phyloP scores from a whole-genome alignment of 1,140 invertebrate genomes.

The Varroa destructor region DNA sequence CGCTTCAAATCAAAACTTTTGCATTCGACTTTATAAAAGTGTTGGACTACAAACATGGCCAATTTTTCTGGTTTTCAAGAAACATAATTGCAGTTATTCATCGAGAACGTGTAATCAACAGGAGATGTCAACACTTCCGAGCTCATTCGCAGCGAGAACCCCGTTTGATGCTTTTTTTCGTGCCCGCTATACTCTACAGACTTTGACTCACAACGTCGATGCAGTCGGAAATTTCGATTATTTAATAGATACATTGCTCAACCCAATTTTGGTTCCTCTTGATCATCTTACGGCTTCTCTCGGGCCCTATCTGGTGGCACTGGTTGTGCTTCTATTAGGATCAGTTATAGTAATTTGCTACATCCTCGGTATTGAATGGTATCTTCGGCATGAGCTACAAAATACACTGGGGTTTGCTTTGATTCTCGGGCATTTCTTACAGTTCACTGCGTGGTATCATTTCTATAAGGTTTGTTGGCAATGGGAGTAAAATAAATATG shows the following conservation, averaged over 20 bases:
- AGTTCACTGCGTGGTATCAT: not conserved
- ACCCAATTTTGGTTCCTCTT: slow-evolving; percentile 7
- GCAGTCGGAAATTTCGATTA: not conserved
- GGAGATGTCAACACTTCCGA: too few species aligned
- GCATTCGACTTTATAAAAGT: too few species aligned
- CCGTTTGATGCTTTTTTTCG: not conserved
- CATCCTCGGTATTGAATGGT: slow-evolving; percentile 19
- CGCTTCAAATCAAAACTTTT: too few species aligned
- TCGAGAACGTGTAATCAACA: too few species aligned
- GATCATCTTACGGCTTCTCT: slow-evolving; percentile 3
- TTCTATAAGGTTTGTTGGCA: not conserved
- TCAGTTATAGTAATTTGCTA: slow-evolving; percentile 5
- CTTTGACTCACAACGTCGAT: not conserved
- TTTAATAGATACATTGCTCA: not conserved
- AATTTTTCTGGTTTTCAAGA: too few species aligned
- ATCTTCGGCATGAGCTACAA: slow-evolving; percentile 5
- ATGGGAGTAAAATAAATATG: too few species aligned
- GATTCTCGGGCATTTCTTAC: slow-evolving; percentile 1
- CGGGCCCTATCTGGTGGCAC: slow-evolving; percentile 3
- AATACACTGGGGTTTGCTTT: slow-evolving; percentile 2
- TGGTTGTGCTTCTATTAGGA: not conserved
- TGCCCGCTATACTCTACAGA: not conserved
- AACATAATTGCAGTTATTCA: too few species aligned
- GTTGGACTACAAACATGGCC: too few species aligned
- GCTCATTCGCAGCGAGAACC: not conserved